Conservation (phyloP, 2,797 vertebrate species). For the Siniperca obscura region DNA sequence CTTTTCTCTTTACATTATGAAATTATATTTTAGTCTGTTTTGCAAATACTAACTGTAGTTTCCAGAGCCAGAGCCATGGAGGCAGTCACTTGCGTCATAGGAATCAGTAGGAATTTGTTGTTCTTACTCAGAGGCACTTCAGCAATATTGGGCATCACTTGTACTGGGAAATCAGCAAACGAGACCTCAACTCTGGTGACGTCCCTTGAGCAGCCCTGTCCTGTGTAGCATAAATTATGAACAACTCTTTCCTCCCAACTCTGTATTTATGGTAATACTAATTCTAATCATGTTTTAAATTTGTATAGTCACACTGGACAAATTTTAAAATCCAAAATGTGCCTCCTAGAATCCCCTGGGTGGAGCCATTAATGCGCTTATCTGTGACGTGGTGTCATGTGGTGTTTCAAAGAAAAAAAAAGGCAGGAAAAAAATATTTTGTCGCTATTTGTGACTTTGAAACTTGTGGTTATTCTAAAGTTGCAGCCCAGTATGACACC, state of each 20-base stretch:
- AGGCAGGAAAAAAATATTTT: not conserved
- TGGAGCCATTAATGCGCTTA: not conserved
- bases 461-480: not conserved
- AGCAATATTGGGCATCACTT: not conserved
- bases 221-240: not conserved
- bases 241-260: not conserved
- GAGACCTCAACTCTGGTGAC: not conserved
- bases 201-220: not conserved
- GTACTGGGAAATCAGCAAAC: not conserved
- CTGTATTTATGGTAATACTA: not conserved
- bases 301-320: not conserved
- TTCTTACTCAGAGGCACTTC: conserved; percentile 3
- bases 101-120: not conserved
- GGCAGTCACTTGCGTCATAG: not conserved
- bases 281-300: not conserved
- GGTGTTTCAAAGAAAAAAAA: not conserved
- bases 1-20: not conserved
- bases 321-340: not conserved
- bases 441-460: not conserved
- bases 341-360: not conserved
- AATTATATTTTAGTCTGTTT: not conserved
- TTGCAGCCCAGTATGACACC: not conserved
- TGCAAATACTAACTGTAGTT: not conserved
- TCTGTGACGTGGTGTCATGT: not conserved
- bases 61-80: not conserved